Evolutionary conservation across 2,797 vertebrate genomes (phyloP).

Genomic region (Chelidonichthys spinosus): DNA sequence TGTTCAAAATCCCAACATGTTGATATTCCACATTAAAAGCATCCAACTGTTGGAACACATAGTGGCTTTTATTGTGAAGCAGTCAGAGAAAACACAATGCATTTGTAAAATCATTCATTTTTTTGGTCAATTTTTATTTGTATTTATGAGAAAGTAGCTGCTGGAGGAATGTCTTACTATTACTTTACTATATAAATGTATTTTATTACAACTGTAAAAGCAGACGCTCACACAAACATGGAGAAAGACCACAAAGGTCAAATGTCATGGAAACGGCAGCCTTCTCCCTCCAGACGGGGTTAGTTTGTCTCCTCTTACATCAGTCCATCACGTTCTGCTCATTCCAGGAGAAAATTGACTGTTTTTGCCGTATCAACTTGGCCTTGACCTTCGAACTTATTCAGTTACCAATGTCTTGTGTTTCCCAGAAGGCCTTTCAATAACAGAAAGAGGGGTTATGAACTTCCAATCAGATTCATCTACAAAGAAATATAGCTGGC

Average conservation of each 20-base stretch:
- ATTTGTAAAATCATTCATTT: background rate
- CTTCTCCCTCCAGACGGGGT: background rate
- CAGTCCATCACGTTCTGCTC: constrained; percentile 31
- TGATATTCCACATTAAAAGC: background rate
- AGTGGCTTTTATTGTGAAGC: background rate
- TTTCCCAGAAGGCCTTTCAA: constrained; percentile 24
- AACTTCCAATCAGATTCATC: constrained; percentile 33
- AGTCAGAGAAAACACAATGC: background rate
- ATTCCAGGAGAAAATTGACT: constrained; percentile 22
- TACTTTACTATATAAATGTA: background rate
- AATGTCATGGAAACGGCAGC: background rate
- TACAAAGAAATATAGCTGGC: background rate
- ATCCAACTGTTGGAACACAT: background rate
- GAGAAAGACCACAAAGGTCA: constrained; percentile 9
- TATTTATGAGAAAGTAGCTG: background rate
- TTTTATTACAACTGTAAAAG: background rate
- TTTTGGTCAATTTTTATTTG: background rate
- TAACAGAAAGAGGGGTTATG: background rate
- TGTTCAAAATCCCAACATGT: background rate
- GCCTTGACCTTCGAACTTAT: constrained; percentile 36
- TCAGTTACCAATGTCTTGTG: constrained; percentile 31
- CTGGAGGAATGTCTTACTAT: background rate
- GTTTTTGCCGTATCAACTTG: constrained; percentile 3
- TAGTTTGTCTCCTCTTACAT: constrained; percentile 22
- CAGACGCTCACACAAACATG: background rate